Conservation (phyloP, 2,888 invertebrate species). For the Megalurothrips usitatus region DNA sequence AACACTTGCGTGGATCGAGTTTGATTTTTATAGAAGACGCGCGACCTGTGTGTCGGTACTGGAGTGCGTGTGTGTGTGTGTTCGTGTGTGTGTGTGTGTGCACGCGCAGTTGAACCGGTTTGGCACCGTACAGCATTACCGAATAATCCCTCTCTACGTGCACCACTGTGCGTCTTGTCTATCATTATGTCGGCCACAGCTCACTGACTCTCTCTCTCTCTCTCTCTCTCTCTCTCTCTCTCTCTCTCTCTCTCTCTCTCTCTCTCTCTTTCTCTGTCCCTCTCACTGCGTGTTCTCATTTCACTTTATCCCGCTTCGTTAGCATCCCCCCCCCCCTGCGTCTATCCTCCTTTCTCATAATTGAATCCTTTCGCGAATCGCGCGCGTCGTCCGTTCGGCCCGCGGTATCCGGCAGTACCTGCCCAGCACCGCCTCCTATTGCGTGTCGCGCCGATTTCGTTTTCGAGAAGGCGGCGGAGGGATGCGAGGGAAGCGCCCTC, state of each 20-base stretch:
- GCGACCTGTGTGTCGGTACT: background rate
- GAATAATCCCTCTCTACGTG: background rate
- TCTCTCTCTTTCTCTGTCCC: background rate
- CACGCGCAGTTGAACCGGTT: background rate
- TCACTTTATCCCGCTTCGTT: too few species aligned
- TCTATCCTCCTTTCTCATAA: background rate
- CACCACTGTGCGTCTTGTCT: background rate
- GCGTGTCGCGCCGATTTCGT: too few species aligned
- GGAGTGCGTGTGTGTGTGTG: background rate
- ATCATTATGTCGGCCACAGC: background rate
- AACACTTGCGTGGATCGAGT: too few species aligned
- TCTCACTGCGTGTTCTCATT: background rate
- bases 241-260: constrained; percentile 7
- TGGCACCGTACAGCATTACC: background rate
- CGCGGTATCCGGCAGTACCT: too few species aligned
- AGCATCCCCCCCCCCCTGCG: too few species aligned
- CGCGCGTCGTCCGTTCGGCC: too few species aligned
- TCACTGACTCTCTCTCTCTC: background rate
- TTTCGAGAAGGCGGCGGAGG: too few species aligned
- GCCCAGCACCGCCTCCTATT: too few species aligned
- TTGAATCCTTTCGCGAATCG: too few species aligned
- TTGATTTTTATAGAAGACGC: background rate
- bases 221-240: background rate
- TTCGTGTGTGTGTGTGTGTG: background rate
- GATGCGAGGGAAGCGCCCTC: too few species aligned